Percentiles rank a stretch among this genome's conserved stretches.
Evolutionary conservation across 2,113 vertebrate genomes (phyloP).

Genomic region (Albula goreensis): DNA sequence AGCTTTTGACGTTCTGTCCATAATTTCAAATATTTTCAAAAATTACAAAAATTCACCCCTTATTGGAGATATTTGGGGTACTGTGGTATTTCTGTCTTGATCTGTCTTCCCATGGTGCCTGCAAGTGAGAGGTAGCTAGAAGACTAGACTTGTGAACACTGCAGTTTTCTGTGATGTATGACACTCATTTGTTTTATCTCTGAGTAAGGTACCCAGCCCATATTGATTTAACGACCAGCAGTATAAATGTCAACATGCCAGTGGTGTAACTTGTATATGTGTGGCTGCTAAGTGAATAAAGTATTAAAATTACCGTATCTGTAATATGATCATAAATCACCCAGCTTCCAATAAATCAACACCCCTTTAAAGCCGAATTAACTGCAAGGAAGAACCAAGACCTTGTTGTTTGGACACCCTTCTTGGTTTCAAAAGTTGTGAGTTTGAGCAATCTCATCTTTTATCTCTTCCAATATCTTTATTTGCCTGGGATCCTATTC

Average conservation of each 20-base stretch:
- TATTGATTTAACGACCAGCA: not conserved
- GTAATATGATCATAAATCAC: not conserved
- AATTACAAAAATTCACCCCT: too few relatives aligned
- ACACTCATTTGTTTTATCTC: not conserved
- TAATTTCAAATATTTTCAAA: too few relatives aligned
- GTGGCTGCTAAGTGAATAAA: not conserved
- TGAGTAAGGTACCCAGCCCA: not conserved
- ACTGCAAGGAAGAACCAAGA: too few relatives aligned
- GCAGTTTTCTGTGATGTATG: not conserved
- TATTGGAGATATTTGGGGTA: too few relatives aligned
- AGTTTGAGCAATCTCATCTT: not conserved
- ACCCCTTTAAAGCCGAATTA: too few relatives aligned
- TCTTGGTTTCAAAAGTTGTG: not conserved
- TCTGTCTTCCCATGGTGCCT: too few relatives aligned
- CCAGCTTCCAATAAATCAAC: not conserved
- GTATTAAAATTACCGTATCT: not conserved
- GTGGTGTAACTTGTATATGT: not conserved
- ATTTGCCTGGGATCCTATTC: too few relatives aligned
- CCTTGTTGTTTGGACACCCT: too few relatives aligned
- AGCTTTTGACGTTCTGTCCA: too few relatives aligned
- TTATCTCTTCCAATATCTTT: not conserved
- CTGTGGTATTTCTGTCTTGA: too few relatives aligned
- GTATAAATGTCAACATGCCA: not conserved
- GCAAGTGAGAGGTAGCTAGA: too few relatives aligned
- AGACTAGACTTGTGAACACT: too few relatives aligned